phyloP scores from a whole-genome alignment of 2,113 vertebrate species.

The Clinocottus analis region DNA sequence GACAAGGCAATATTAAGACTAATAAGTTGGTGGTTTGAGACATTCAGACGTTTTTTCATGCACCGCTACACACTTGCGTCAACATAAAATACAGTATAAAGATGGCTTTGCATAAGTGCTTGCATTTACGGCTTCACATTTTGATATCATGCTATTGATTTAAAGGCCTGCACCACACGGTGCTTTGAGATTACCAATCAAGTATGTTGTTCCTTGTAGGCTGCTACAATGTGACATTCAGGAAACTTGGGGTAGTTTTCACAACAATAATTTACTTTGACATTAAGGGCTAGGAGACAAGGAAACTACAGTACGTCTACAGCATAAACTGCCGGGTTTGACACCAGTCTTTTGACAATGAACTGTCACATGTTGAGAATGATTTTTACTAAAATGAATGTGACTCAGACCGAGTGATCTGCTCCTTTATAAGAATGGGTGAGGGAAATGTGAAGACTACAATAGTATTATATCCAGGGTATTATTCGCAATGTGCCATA shows the following conservation, averaged over 20 bases:
- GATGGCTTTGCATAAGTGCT: constrained; percentile 37
- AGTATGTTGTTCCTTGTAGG: constrained; percentile 25
- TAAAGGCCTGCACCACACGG: constrained; percentile 15
- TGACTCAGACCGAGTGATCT: constrained; percentile 11
- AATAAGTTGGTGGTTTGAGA: constrained; percentile 27
- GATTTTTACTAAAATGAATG: constrained; percentile 44
- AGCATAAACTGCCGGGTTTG: constrained; percentile 50
- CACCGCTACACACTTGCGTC: constrained; percentile 10
- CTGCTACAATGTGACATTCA: constrained; percentile 41
- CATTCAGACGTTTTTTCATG: constrained; percentile 22
- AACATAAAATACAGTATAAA: constrained; percentile 3
- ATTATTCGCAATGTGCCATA: constrained; percentile 76
- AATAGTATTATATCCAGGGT: constrained; percentile 67
- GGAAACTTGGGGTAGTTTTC: constrained; percentile 37
- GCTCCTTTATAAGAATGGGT: constrained; percentile 18
- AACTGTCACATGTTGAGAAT: constrained; percentile 12
- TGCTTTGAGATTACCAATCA: constrained; percentile 39
- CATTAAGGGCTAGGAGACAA: constrained; percentile 70
- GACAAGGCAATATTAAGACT: constrained; percentile 54
- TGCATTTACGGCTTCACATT: constrained; percentile 36
- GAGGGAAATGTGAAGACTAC: constrained; percentile 21
- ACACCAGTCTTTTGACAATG: constrained; percentile 33
- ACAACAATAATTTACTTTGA: constrained; percentile 32
- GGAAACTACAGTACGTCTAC: constrained; percentile 16
- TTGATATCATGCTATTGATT: constrained; percentile 16